Evolutionary conservation across 2,797 vertebrate genomes (phyloP), one percentile per base, ranked within the genome.

Genomic region (Aplochiton taeniatus): DNA sequence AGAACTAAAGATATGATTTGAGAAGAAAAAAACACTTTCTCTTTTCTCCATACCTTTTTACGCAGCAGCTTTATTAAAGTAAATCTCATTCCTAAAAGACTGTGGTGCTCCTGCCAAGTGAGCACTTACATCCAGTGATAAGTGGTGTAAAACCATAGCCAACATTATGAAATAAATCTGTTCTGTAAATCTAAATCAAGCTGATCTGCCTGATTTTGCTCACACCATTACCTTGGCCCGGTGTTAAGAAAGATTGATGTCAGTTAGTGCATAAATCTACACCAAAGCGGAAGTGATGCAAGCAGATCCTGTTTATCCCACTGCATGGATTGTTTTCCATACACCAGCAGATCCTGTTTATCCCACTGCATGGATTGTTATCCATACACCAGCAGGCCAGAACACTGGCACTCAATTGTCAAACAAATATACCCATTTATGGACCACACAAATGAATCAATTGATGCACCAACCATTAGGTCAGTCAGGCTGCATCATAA

Each of bases 101-200:
- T 77, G 68, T 69, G 73, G 63, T 62, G 70, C 74, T 74, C 66
- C 77, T 88, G 86, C 88, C 90, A 91, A 88, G 89, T 88, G 86
- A 89, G 84, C 87, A 89, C 87, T 89, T 85, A 88, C 83, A 77
- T 59, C 50, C 70, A 73, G 77, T 78, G 82, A 87, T 83, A 81
- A 84, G 85, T 74, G 67, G 74, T 72, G 74, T 66, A 69, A 82
- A 81, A 72, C 61, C 71, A 69, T 50, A 61, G 83, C 82, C 82
- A 85, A 82, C 75, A 74, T 77, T 75, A 82, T 78, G 70, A 84
- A 83, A 75, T 75, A 73, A 83, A 83, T 71, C 58, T 68, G 70
- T 76, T 73, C 69, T 61, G 85, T 87, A 76, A 80, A 79, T 88
- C 80, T 80, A 54, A 54, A 72, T 78, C 61, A 16, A 56, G 70